phyloP scores from a whole-genome alignment of 1,140 invertebrate species.

The Trichoplusia ni region DNA sequence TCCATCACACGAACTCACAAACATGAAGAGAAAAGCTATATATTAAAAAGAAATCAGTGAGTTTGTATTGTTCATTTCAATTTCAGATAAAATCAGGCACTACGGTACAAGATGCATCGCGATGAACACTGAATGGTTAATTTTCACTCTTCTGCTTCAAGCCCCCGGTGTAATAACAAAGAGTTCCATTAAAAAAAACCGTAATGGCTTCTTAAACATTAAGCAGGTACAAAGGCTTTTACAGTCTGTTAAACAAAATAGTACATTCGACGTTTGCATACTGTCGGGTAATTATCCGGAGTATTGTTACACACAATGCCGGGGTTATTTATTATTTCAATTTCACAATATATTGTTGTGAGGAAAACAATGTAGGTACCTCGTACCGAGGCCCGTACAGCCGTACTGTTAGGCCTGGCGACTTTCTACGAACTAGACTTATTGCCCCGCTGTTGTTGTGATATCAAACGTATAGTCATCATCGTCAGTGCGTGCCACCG shows the following conservation, averaged over 20 bases:
- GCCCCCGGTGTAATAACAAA: constrained; percentile 7
- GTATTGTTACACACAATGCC: constrained; percentile 52
- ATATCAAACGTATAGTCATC: constrained; percentile 12
- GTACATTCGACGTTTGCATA: constrained; percentile 52
- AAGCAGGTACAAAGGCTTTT: constrained; percentile 53
- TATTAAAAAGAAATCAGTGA: constrained; percentile 21
- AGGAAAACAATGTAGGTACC: constrained; percentile 36
- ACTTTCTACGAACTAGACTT: constrained; percentile 23
- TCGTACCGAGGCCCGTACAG: too few relatives aligned
- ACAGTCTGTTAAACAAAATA: constrained; percentile 63
- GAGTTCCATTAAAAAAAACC: constrained; percentile 12
- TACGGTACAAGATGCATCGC: constrained; percentile 17
- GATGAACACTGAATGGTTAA: constrained; percentile 4
- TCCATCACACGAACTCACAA: background rate
- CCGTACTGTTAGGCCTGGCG: too few relatives aligned
- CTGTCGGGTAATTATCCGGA: constrained; percentile 51
- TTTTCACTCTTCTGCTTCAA: constrained; percentile 18
- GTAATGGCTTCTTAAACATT: constrained; percentile 33
- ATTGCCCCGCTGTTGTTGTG: constrained; percentile 1
- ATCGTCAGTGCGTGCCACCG: background rate
- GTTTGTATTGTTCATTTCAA: constrained; percentile 9
- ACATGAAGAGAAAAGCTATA: background rate
- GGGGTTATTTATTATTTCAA: constrained; percentile 50
- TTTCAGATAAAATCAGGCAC: constrained; percentile 15
- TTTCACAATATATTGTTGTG: constrained; percentile 44